Percentiles rank a stretch among this genome's conserved stretches.
Evolutionary conservation across 1,140 invertebrate species (phyloP).

Genomic region (Macrotrachela quadricornifera): DNA sequence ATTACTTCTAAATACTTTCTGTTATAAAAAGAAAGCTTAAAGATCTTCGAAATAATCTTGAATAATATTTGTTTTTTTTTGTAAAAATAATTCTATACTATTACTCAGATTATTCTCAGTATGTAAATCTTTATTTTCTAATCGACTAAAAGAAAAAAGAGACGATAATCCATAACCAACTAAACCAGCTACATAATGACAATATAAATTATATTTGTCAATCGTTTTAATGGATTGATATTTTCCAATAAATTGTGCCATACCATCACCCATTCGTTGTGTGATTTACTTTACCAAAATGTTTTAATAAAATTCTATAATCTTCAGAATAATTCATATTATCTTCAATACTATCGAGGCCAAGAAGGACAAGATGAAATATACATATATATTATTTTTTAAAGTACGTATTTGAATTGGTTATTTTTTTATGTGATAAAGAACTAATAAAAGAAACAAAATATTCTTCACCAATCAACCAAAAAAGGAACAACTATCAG

Average conservation of each 20-base stretch:
- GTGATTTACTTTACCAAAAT: constrained; percentile 18
- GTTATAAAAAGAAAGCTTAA: too few species aligned
- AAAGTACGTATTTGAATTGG: too few species aligned
- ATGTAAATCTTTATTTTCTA: constrained; percentile 13
- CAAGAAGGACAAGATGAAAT: constrained; percentile 21
- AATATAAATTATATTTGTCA: constrained; percentile 23
- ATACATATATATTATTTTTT: too few species aligned
- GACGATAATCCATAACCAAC: constrained; percentile 19
- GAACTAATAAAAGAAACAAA: too few species aligned
- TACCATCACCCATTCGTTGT: constrained; percentile 18
- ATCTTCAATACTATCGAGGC: constrained; percentile 24
- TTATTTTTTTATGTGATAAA: too few species aligned
- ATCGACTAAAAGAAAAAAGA: constrained; percentile 15
- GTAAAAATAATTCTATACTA: constrained; percentile 21
- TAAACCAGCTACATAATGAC: constrained; percentile 24
- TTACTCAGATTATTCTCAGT: constrained; percentile 13
- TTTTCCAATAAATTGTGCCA: constrained; percentile 14
- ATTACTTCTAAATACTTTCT: too few species aligned
- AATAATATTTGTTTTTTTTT: constrained; percentile 26
- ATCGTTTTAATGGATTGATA: constrained; percentile 15
- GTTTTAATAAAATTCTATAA: too few species aligned
- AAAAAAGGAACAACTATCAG: too few species aligned
- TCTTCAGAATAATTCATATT: too few species aligned
- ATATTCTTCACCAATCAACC: too few species aligned
- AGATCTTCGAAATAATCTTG: constrained; percentile 21